Base-by-base conservation (phyloP, 2,113 vertebrate species). In the Condylura cristata region DNA sequence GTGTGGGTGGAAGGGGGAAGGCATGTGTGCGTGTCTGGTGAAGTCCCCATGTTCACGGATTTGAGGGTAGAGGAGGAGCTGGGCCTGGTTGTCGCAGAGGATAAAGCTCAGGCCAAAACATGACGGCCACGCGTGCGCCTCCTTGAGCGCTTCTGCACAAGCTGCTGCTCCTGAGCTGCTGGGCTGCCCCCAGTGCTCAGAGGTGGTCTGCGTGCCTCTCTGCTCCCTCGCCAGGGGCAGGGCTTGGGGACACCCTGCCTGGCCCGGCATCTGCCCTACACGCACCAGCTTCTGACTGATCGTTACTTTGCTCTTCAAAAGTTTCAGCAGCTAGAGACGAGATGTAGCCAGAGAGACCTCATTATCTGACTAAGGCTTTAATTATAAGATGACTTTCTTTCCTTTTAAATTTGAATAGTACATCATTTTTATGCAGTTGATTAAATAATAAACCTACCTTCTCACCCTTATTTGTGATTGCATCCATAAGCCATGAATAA, bases 401-500 rank as follows among this genome's bases (percentile, higher is more conserved):
- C 96, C 95, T 93, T 93, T 95, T 85, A 93, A 71, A 87, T 89
- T 74, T 97, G 95, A 96, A 94, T 96, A 97, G 79, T 97, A 97
- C 84, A 96, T 88, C 86, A 91, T 97, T 98, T 96, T 96, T 94
- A 95, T 96, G 74, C 84, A 96, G 90, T 97, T 97, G 90, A 96
- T 97, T 97, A 97, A 97, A 87, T 82, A 79, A 18, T 95, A 96
- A 97, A 93, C 80, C 83, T 96, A 87, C 79, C 96, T 97, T 95
- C 86, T 96, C 78, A 96, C 95, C 93, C 93, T 98, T 97, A 96
- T 97, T 97, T 98, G 96, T 93, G 95, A 97, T 97, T 97, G 60
- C 93, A 96, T 94, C 98, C 98, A 95, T 95, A 97, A 97, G 85
- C 79, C 90, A 97, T 87, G 95, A 97, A 97, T 97, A 97, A 98